phyloP scores from a whole-genome alignment of 1,140 invertebrate genomes.

The Drosophila truncata region DNA sequence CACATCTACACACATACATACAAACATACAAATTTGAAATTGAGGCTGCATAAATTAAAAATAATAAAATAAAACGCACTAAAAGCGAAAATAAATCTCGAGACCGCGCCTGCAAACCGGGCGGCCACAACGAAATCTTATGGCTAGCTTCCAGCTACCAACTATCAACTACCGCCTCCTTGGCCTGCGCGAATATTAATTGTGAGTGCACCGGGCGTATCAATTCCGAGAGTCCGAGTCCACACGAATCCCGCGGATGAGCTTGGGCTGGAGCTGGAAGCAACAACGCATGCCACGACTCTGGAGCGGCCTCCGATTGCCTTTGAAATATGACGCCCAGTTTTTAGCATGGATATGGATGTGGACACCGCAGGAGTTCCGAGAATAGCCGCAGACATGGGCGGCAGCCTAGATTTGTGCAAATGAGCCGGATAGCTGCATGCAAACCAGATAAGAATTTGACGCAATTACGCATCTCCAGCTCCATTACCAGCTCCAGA shows the following conservation, averaged over 20 bases:
- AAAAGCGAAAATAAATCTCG: constrained; percentile 80
- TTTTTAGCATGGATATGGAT: constrained; percentile 53
- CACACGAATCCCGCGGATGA: constrained; percentile 21
- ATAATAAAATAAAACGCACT: constrained; percentile 79
- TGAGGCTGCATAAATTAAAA: constrained; percentile 72
- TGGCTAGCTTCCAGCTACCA: constrained; percentile 32
- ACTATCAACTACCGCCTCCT: constrained; percentile 46
- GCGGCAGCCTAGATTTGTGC: constrained; percentile 35
- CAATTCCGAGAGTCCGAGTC: constrained; percentile 24
- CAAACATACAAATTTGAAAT: too few relatives aligned
- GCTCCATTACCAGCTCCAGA: neutral
- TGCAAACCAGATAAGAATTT: constrained; percentile 44
- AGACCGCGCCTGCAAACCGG: constrained; percentile 44
- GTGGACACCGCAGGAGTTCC: constrained; percentile 44
- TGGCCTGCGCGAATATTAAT: constrained; percentile 33
- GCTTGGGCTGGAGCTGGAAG: neutral
- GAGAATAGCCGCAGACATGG: constrained; percentile 33
- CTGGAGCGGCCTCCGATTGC: constrained; percentile 24
- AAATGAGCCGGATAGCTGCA: constrained; percentile 37
- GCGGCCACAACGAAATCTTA: constrained; percentile 62
- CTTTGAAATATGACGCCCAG: constrained; percentile 73
- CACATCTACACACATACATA: neutral
- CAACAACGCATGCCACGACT: constrained; percentile 28
- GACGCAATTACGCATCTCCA: constrained; percentile 44
- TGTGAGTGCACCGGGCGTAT: constrained; percentile 29